phyloP scores from a whole-genome alignment of 2,888 invertebrate species.

The Chrysodeixis includens region DNA sequence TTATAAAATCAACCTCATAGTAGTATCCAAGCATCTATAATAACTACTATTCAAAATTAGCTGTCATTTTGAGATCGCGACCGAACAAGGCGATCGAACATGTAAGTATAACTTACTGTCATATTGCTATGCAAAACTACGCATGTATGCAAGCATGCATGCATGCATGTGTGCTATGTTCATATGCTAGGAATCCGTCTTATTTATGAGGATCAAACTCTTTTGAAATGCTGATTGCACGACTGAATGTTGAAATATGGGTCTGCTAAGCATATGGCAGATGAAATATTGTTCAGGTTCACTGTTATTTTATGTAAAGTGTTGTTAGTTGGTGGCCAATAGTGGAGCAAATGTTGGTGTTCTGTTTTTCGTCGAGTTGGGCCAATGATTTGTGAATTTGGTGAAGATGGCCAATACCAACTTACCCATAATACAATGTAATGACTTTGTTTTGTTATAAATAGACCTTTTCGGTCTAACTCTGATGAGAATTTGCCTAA shows the following conservation, averaged over 20 bases:
- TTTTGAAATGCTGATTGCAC: slow-evolving; percentile 69
- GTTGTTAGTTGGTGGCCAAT: slow-evolving; percentile 16
- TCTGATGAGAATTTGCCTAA: too few relatives aligned
- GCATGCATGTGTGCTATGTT: slow-evolving; percentile 63
- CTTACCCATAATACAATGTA: too few relatives aligned
- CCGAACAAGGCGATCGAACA: slow-evolving; percentile 45
- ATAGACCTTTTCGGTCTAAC: too few relatives aligned
- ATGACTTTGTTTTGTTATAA: too few relatives aligned
- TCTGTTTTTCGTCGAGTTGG: neutral
- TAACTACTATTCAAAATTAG: neutral
- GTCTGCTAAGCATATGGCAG: slow-evolving; percentile 50
- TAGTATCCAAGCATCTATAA: too few relatives aligned
- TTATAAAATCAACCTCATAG: too few relatives aligned
- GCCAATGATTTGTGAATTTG: neutral
- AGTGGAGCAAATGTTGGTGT: neutral
- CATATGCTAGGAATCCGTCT: slow-evolving; percentile 71
- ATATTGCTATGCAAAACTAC: slow-evolving; percentile 64
- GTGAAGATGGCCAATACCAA: neutral
- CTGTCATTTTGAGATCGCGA: neutral
- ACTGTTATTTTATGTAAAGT: slow-evolving; percentile 47
- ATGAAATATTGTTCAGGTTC: slow-evolving; percentile 53
- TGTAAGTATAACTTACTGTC: slow-evolving; percentile 70
- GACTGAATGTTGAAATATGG: slow-evolving; percentile 59
- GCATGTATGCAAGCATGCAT: slow-evolving; percentile 61
- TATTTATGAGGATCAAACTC: slow-evolving; percentile 77